Evolutionary conservation across 2,888 invertebrate species (phyloP), one percentile per base, ranked within the genome.

Genomic region (Neria commutata): DNA sequence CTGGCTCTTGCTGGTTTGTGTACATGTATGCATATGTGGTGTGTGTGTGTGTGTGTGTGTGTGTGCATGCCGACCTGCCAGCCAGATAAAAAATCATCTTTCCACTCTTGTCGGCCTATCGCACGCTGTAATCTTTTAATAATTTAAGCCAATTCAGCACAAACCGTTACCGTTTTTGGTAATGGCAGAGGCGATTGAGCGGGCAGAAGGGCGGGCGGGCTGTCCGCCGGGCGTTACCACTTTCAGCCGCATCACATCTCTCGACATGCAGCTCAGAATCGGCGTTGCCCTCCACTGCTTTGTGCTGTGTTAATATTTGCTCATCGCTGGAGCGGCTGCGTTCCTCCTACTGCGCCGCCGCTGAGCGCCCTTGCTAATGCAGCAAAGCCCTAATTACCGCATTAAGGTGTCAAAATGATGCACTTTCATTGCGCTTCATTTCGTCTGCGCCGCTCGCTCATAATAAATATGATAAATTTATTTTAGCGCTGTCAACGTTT

Each of bases 401-500:
- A 77, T 77, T 77, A 73, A 77, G 71, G 77, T 77, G 77, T 77
- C 78, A 76, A 77, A 77, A 77, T 74, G 71, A 75, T 76, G 67
- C 58, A 26, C 56, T 53, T 50, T 46, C 51, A 25, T 46, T 34
- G 23, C 10, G 10, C 19, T 42, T 3, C 49, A 49, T 34, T 21
- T 17, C 42, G 21, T 48, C 33, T 17, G 16, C 21, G 11, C 23
- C 37, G 49, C 52, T n/a, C n/a, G n/a, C n/a, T n/a, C 50, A 54
- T 54, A 25, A 54, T 54, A 54, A 55, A 55, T 40, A 26, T 55
- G 46, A 21, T 14, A 33, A n/a, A 33, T 34, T 17, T 33, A 21
- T 11, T 50, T 33, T 50, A 17, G 11, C 19, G 10, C 3, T 11
- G n/a, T 2, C 42, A 17, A 17, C 24, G 1, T 21, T 34, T 34